Evolutionary conservation across 2,797 vertebrate genomes (phyloP).

Genomic region (Tiaroga cobitis): DNA sequence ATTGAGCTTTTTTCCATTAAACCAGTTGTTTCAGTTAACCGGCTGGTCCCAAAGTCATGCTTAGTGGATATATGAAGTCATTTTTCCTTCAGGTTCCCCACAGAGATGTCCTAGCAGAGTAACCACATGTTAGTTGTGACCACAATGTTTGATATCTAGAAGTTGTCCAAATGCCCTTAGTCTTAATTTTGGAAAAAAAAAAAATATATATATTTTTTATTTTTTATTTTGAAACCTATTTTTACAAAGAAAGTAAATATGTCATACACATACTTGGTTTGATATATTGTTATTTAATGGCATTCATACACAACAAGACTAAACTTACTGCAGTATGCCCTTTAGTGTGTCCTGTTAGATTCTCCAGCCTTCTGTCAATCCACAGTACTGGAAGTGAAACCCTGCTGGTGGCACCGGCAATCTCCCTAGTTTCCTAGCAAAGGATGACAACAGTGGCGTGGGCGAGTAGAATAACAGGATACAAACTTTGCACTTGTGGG

Average conservation of each 20-base stretch:
- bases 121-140: neutral
- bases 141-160: neutral
- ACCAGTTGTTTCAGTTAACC: neutral
- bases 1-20: neutral
- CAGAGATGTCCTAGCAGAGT: neutral
- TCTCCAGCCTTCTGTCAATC: constrained; percentile 39
- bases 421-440: constrained; percentile 81
- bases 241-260: neutral
- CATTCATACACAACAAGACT: neutral
- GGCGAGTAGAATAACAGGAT: constrained; percentile 83
- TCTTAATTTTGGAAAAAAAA: neutral
- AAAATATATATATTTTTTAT: neutral
- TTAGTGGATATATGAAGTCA: neutral
- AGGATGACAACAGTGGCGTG: constrained; percentile 76
- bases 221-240: too few relatives aligned
- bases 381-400: constrained; percentile 47
- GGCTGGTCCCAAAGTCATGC: neutral
- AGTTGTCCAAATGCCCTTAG: neutral
- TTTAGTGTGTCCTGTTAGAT: constrained; percentile 20
- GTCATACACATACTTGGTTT: neutral
- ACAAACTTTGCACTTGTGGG: constrained; percentile 69
- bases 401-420: constrained; percentile 58
- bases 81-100: neutral
- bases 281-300: neutral
- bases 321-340: neutral